phyloP scores from a whole-genome alignment of 1,140 invertebrate genomes.

The Phenacoccus solenopsis region DNA sequence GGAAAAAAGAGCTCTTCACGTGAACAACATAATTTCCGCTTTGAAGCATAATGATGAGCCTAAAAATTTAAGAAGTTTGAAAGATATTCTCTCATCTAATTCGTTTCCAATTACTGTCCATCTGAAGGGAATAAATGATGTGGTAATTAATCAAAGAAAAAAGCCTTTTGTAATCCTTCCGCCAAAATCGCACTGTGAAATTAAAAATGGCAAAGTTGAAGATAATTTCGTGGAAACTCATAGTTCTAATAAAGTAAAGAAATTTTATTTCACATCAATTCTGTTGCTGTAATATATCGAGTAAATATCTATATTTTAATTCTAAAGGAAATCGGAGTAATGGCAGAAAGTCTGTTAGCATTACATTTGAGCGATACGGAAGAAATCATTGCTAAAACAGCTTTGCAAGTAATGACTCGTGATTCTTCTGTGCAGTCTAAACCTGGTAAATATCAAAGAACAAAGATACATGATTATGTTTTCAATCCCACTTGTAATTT shows the following conservation, averaged over 20 bases:
- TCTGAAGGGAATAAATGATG: background rate
- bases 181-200: background rate
- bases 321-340: background rate
- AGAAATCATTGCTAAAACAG: background rate
- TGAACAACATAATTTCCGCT: background rate
- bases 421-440: background rate
- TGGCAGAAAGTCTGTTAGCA: background rate
- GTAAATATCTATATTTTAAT: no score
- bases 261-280: no score
- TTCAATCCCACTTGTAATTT: no score
- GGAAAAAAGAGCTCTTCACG: background rate
- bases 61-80: background rate
- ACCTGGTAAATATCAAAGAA: background rate
- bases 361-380: background rate
- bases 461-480: no score
- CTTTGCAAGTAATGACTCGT: background rate
- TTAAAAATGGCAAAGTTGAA: background rate
- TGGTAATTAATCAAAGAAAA: background rate
- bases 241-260: background rate
- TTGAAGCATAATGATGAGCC: background rate
- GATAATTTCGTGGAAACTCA: slow-evolving; percentile 7
- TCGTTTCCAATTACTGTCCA: background rate
- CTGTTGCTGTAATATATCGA: no score
- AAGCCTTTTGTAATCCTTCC: background rate
- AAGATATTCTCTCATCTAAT: background rate